Evolutionary conservation across 2,113 vertebrate species (phyloP), one percentile per base, ranked within the genome.

Genomic region (Alligator mississippiensis): DNA sequence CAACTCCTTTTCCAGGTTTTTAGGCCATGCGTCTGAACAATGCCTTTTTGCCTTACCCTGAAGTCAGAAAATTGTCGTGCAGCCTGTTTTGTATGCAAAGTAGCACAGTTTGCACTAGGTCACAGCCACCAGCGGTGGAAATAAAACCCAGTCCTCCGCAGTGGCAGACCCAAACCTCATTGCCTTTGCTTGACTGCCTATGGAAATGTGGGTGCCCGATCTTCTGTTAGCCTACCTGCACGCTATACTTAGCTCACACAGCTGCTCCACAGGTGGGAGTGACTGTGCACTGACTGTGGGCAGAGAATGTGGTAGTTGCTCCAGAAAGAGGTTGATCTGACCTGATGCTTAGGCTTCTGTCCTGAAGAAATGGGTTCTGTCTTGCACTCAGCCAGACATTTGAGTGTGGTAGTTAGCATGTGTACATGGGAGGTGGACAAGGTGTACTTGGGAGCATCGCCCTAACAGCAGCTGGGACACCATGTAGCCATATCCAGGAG

Each of bases 321-420:
- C 28, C 57, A 90, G 54, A 13, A 88, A 14, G 75, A 80, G 34
- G 68, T 30, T 54, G 3, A 9, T 6, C 14, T 4, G 3, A 70
- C 75, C 7, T 9, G 13, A 55, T 92, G 38, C n/a, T 5, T 62
- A 27, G 24, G 22, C 0, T 0, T 18, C 2, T 54, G 8, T 11
- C 22, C 68, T 30, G 21, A 6, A 90, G 60, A 84, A 72, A 76
- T 16, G 30, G 80, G 8, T 58, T 76, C 74, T 59, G 34, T 47
- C 21, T 62, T 62, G 25, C 57, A 82, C 24, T 80, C 59, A 47
- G 47, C 38, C 3, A 18, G 19, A 68, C 7, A 62, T 87, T 78
- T 54, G 59, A 47, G 47, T 47, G 47, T 47, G 47, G 47, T 47
- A 47, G 47, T 47, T 47, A 47, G 47, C 47, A 47, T 9, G 47